These are phyloP conservation scores for Pteropus alecto DNA, from an alignment of 2,113 vertebrate species.

Conservation along the genomic window DNA sequence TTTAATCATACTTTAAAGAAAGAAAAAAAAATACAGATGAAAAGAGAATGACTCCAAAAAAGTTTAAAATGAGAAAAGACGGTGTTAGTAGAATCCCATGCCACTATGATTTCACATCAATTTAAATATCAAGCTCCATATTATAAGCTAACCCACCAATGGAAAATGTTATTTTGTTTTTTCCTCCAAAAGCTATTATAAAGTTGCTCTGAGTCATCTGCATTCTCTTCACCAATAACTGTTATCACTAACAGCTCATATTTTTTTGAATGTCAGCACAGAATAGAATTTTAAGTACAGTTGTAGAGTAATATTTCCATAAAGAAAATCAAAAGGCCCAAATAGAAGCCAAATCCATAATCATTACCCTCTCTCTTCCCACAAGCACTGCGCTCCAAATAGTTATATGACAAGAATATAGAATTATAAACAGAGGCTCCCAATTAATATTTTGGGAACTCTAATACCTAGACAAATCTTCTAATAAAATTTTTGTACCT, in stretches of 20 bases:
- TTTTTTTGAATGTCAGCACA: not conserved
- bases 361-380: not conserved
- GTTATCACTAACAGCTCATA: not conserved
- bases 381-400: not conserved
- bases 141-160: not conserved
- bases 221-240: not conserved
- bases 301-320: not conserved
- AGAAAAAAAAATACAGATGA: not conserved
- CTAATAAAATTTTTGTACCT: not conserved
- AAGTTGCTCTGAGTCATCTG: not conserved
- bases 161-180: not conserved
- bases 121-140: not conserved
- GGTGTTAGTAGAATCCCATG: not conserved
- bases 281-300: not conserved
- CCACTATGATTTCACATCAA: not conserved
- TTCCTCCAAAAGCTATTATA: not conserved
- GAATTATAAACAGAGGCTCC: not conserved
- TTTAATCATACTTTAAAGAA: not conserved
- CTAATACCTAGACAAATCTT: not conserved
- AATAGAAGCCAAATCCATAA: not conserved
- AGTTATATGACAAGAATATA: not conserved
- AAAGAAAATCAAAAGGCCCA: not conserved
- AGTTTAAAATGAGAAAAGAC: not conserved
- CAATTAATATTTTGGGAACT: not conserved
- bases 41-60: not conserved